Conservation (phyloP, 1,140 invertebrate genomes). For the Choristoneura fumiferana region DNA sequence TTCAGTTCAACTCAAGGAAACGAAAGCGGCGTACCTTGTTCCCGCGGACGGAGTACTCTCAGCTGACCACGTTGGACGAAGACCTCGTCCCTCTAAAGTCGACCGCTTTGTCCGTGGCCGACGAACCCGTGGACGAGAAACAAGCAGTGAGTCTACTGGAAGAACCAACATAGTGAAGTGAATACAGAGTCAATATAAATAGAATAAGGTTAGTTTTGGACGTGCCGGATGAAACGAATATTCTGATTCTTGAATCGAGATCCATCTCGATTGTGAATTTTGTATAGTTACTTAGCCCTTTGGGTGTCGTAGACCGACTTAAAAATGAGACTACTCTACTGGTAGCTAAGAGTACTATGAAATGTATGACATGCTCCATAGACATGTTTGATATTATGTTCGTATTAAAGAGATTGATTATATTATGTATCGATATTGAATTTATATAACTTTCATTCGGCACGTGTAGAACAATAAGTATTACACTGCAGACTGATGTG, state of each 20-base stretch:
- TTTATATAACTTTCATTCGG: not conserved
- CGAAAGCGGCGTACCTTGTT: slow-evolving; percentile 47
- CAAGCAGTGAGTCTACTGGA: slow-evolving; percentile 42
- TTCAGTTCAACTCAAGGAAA: slow-evolving; percentile 56
- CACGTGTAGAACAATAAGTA: slow-evolving; percentile 19
- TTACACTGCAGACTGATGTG: slow-evolving; percentile 73
- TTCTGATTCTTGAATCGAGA: no score
- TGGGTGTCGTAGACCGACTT: no score
- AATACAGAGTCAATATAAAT: slow-evolving; percentile 52
- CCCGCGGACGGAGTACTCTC: slow-evolving; percentile 63
- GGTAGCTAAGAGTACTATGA: no score
- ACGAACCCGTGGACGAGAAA: slow-evolving; percentile 28
- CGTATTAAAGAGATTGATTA: no score
- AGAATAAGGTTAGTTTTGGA: slow-evolving; percentile 32
- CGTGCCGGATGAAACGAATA: no score
- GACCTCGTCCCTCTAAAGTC: slow-evolving; percentile 54
- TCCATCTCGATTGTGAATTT: no score
- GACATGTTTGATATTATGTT: no score
- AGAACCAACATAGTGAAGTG: slow-evolving; percentile 70
- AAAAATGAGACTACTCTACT: no score
- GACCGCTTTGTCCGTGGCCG: slow-evolving; percentile 48
- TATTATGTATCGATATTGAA: no score
- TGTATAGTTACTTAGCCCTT: no score
- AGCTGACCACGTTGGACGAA: slow-evolving; percentile 65
- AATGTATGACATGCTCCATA: no score